Base-by-base conservation (phyloP, 2,797 vertebrate species). In the Acanthornis magna region DNA sequence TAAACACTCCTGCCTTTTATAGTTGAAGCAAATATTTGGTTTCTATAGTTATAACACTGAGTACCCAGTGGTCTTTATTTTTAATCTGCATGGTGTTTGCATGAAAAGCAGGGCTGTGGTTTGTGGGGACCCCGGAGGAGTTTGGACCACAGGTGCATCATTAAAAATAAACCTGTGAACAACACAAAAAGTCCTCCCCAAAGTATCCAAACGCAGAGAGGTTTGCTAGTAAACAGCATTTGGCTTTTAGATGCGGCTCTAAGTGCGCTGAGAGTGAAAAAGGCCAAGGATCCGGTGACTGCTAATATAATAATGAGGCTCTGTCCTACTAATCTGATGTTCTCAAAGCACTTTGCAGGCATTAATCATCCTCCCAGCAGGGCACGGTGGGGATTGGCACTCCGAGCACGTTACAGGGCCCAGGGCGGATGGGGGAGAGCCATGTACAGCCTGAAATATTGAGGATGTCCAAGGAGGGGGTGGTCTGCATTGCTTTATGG, bases 291-390 rank as follows among this genome's bases (percentile, higher is more conserved):
- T 91, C 57, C 1, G 1, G 88, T 78, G 88, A 91, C 79, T 65
- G 95, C 85, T 96, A 96, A 97, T 95, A 91, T 85, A 96, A 96
- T 95, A 93, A 96, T 45, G 95, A 95, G 93, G 67, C 88, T 94
- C 96, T 95, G 95, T 76, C 94, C 93, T 68, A 27, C 95, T 96
- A 96, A 97, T 96, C 93, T 94, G 96, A 97, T 95, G 96, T 92
- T 96, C 96, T 96, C 91, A 79, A 91, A 96, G 94, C 93, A 95
- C 94, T 97, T 90, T 90, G 89, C 57, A 79, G 80, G 91, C 96
- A 95, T 96, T 95, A 94, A 96, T 94, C 88, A 94, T 65, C 63
- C 63, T 95, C 93, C 91, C 93, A 82, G 88, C 1, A 34, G 91
- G 93, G 77, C 78, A 89, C 38, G 6, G 71, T 51, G 61, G n/a